Base-by-base conservation (phyloP, 2,113 vertebrate genomes). In the Tragelaphus buxtoni region DNA sequence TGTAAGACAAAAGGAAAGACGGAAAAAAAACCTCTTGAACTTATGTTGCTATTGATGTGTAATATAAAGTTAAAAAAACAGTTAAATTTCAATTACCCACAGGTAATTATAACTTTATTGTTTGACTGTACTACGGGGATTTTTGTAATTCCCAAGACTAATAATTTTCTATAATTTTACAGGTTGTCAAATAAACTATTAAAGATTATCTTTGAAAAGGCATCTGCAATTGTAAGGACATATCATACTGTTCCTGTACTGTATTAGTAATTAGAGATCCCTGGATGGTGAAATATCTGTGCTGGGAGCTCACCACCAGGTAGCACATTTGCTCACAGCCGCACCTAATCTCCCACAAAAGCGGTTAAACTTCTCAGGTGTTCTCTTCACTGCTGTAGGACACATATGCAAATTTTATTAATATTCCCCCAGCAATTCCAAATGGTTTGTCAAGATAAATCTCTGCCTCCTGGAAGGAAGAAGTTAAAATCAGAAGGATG, bases 41-140 rank as follows among this genome's bases (percentile, higher is more conserved):
- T 98, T 99, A 97, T 97, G 98, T 98, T 99, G 98, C 98, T 99
- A 99, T 99, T 99, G 99, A 99, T 99, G 98, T 99, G 98, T 97
- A 98, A 99, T 99, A 99, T 98, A 99, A 98, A 99, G 98, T 99
- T 0, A 2, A 22, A 98, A 98, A 99, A 99, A 98, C 98, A 99
- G 98, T 99, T 99, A 99, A 98, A 99, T 99, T 99, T 99, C 98
- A 99, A 99, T 99, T 99, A 99, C 98, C 98, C 98, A 99, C 97
- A 99, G 98, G 98, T 99, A 99, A 99, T 99, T 99, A 99, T 99
- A 99, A 99, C 99, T 99, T 99, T 99, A 99, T 99, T 99, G 98
- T 99, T 98, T 98, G 98, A 99, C 98, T 98, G 97, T 99, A 98
- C 98, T 98, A 98, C 91, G 92, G 98, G 98, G 99, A 99, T 99